Base-by-base conservation (phyloP, 1,140 invertebrate species). In the Dendroctonus valens region DNA sequence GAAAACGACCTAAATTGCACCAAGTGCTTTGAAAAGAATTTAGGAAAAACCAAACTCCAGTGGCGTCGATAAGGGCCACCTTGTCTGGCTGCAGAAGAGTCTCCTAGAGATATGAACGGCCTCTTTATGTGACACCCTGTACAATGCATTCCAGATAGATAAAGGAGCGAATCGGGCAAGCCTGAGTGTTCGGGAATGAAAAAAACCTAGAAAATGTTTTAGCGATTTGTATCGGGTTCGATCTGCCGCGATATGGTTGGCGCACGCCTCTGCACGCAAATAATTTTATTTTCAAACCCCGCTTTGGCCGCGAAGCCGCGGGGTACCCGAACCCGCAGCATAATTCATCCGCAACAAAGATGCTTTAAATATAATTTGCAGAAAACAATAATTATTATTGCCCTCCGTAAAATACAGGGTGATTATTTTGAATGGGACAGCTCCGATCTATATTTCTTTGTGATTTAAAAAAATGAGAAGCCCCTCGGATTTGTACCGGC, bases 361-460 rank as follows among this genome's bases (percentile, higher is more conserved):
- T 63, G 66, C 66, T 68, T 68, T 68, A 68, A 68, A 68, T 68
- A 68, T 68, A 68, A 68, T 68, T 68, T 68, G 66, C 66, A 68
- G 66, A 68, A 68, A 68, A 68, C 66, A 68, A 68, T 68, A 68
- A 68, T 68, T 68, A 68, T 68, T 68, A 68, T 68, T 63, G 59
- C 59, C 59, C 55, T 50, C 57, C 59, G 66, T 68, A 68, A 68
- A 68, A 68, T 68, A 68, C 59, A 57, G 59, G 59, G 59, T 53
- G 59, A 68, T 68, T 68, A 68, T 68, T 68, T 68, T 62, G 66
- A 68, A 68, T 61, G 59, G 66, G 66, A 62, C 66, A 57, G 66
- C 66, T 42, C 52, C 65, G 65, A 67, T 67, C 65, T 67, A 62
- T 68, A 68, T 68, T 63, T 68, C 60, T 68, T 68, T 46, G 59